These are phyloP conservation scores for Drosophila arizonae DNA, from an alignment of 1,140 invertebrate species.

Conservation along the genomic window DNA sequence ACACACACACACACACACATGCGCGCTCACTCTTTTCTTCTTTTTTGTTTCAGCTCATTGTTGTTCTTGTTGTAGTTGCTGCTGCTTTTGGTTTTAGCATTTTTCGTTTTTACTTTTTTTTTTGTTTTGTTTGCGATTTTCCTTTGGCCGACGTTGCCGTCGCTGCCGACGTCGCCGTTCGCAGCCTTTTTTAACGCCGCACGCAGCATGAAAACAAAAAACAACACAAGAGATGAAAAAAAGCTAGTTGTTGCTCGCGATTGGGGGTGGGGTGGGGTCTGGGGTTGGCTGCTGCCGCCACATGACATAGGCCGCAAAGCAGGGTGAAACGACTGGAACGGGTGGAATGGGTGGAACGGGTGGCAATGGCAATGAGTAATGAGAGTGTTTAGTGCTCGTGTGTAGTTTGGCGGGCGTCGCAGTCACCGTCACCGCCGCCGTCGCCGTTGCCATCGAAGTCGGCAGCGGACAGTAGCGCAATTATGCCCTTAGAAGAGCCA, in stretches of 20 bases:
- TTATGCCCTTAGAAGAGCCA: not conserved
- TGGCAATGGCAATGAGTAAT: constrained; percentile 45
- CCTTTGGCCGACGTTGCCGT: constrained; percentile 35
- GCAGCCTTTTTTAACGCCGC: constrained; percentile 69
- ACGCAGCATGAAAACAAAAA: constrained; percentile 41
- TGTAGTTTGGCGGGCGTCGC: constrained; percentile 43
- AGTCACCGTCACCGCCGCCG: not conserved
- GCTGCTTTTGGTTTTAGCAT: constrained; percentile 66
- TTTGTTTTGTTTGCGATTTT: constrained; percentile 77
- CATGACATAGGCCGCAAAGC: constrained; percentile 57
- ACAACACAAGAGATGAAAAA: constrained; percentile 42
- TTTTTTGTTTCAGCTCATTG: constrained; percentile 37
- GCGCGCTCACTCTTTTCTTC: constrained; percentile 53
- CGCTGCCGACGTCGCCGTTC: constrained; percentile 28
- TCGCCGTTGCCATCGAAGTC: constrained; percentile 3
- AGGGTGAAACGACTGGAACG: constrained; percentile 9
- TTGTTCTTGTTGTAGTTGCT: constrained; percentile 22
- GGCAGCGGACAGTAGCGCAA: constrained; percentile 17
- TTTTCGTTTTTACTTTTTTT: constrained; percentile 71
- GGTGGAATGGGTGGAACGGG: constrained; percentile 13
- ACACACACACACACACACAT: constrained; percentile 27
- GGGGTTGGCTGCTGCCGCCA: constrained; percentile 45
- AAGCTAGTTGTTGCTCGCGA: constrained; percentile 37
- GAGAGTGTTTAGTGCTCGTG: constrained; percentile 48
- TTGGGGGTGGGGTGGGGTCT: not conserved